These are phyloP conservation scores for Peromyscus aztecus DNA, from an alignment of 2,797 vertebrate species.

Conservation along the genomic window DNA sequence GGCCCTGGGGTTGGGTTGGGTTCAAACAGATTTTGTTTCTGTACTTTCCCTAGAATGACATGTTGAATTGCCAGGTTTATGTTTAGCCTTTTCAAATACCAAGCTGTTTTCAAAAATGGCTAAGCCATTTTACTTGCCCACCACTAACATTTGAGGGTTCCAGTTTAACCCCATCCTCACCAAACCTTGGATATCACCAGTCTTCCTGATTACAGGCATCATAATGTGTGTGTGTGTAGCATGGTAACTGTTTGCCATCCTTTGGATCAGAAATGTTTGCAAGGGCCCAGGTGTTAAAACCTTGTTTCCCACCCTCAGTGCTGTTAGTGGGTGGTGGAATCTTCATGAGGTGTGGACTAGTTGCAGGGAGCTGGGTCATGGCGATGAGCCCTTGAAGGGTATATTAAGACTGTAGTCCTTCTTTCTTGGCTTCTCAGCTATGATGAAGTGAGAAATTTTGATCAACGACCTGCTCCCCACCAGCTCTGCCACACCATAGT, in stretches of 20 bases:
- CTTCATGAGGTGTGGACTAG: neutral
- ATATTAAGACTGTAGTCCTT: neutral
- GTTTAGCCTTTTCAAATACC: constrained; percentile 43
- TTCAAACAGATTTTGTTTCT: neutral
- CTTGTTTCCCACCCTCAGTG: neutral
- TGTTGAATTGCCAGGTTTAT: neutral
- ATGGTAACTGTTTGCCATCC: neutral
- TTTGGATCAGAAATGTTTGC: neutral
- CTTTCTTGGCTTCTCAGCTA: neutral
- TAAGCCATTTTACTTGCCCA: constrained; percentile 7
- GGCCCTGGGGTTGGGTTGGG: neutral
- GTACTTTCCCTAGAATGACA: neutral
- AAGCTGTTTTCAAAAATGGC: neutral
- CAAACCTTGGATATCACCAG: neutral
- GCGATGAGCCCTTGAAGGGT: neutral
- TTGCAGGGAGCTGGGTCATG: neutral
- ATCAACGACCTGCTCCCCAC: neutral
- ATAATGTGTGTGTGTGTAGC: neutral
- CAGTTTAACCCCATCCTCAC: neutral
- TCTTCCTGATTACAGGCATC: neutral
- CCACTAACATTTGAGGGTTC: neutral
- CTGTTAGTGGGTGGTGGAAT: neutral
- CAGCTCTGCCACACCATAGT: neutral
- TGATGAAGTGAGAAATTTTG: neutral
- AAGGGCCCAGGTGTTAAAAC: neutral